Evolutionary conservation across 2,797 vertebrate species (phyloP), one percentile per base, ranked within the genome.

Genomic region (Peromyscus nudipes): DNA sequence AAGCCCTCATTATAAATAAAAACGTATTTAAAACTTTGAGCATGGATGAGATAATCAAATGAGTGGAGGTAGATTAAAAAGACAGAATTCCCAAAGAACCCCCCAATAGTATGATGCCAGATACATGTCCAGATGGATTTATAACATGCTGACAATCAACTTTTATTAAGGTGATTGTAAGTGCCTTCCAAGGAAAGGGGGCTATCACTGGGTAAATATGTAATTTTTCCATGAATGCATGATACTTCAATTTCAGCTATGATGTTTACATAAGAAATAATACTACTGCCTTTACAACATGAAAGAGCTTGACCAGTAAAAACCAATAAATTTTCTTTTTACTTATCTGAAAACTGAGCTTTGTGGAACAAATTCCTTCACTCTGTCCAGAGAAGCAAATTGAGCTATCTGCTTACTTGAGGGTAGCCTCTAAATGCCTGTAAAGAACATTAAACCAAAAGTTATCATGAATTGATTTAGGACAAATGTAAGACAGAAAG

Each of bases 1-100:
- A 27, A 95, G 4, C 46, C 65, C 37, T 92, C 89, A 86, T 57
- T 21, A 29, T 89, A 94, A 90, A 88, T 80, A 55, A 46, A 43
- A 52, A 83, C 79, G 67, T 69, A 83, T 69, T 94, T 92, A 75
- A 90, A 62, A 43, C 73, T 65, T 0, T 60, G 7, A 71, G 11
- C 27, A 31, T 76, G 29, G 11, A 37, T 95, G 57, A 75, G 52
- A 52, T 96, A 27, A 80, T 87, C 37, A 34, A 94, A 75, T 23
- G n/a, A 80, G 10, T 52, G 34, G 82, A 49, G 69, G 6, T 69
- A n/a, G 27, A 85, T 57, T 0, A 43, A 82, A 31, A 95, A 52
- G n/a, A 81, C 14, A 96, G 71, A 89, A 94, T 14, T 25, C 62
- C 34, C 88, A 67, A 93, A 14, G 64, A 79, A 81, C 25, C 25